Base-by-base conservation (phyloP, 2,888 invertebrate species). In the Lasius fuliginosus region DNA sequence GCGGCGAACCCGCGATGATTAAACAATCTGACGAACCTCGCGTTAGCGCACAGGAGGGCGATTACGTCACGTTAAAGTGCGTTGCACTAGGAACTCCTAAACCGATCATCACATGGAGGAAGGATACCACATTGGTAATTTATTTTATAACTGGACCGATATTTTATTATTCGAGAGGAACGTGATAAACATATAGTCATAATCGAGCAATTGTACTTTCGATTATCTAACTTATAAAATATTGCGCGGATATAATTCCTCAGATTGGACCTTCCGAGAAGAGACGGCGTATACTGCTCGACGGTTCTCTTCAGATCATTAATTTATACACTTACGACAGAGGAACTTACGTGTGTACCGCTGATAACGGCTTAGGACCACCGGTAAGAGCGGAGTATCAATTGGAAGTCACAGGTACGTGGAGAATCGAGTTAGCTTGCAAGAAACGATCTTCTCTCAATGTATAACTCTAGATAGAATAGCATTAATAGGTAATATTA, bases 311-410 rank as follows among this genome's bases (percentile, higher is more conserved):
- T 76, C 97, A 98, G 94, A 98, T 99, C 86, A 97, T 98, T 23
- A 97, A 97, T 60, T 96, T 98, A 42, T 97, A 97, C 93, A 97
- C 96, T 88, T 97, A 97, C 79, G 99, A 99, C 95, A 96, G 97
- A 36, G 99, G 99, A 56, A 96, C 97, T 15, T 99, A 99, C 94
- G 96, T 97, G 81, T 99, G 99, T 93, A 96, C 97, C 11, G 99
- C 98, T 1, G 97, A 97, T 93, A 99, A 99, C 95, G 96, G 96
- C 2, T 95, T 97, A 40, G 98, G 97, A 27, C 95, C 96, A 71
- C 97, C 98, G 18, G 96, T 96, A 49, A 96, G 97, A 91, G 96
- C 96, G 89, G 97, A 98, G 95, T 96, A 98, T 82, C 96, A 95
- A 83, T 95, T 98, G 12, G 96, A 96, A 86, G 97, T 98, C 73